Conservation (phyloP, 53 echinoderm and acorn worm genomes). For the Hippasteria phrygiana region DNA sequence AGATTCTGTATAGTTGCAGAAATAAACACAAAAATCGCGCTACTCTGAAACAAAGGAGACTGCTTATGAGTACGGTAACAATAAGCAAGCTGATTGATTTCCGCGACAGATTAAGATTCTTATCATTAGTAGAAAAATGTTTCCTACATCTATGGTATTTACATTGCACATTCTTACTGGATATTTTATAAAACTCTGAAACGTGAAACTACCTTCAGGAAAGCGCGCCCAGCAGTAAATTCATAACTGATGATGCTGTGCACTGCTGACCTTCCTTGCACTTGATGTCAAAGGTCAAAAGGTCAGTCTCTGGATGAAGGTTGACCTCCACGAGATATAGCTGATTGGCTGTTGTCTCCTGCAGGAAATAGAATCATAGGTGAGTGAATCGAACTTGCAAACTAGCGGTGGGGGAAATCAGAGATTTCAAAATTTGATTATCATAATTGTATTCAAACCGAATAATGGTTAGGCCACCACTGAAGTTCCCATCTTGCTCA, state of each 20-base stretch:
- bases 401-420: background rate
- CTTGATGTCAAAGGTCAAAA: conserved; percentile 63
- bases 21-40: no score
- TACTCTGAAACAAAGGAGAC: no score
- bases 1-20: no score
- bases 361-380: background rate
- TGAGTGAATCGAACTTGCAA: background rate
- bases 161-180: no score
- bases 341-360: conserved; percentile 36
- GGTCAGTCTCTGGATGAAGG: conserved; percentile 29
- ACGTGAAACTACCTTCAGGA: conserved; percentile 24
- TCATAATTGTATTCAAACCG: no score
- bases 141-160: no score
- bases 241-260: background rate
- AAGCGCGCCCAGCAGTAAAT: conserved; percentile 16
- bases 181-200: background rate
- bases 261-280: conserved; percentile 31
- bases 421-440: background rate
- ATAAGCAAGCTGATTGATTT: no score
- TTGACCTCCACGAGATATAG: conserved; percentile 50
- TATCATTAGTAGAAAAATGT: no score
- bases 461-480: no score
- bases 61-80: no score
- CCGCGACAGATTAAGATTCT: no score
- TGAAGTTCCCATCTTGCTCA: no score